A percentile compares a stretch with the other conserved stretches of the same genome.
Conservation (phyloP, 2,797 vertebrate species). For the Ptychadena robeensis region DNA sequence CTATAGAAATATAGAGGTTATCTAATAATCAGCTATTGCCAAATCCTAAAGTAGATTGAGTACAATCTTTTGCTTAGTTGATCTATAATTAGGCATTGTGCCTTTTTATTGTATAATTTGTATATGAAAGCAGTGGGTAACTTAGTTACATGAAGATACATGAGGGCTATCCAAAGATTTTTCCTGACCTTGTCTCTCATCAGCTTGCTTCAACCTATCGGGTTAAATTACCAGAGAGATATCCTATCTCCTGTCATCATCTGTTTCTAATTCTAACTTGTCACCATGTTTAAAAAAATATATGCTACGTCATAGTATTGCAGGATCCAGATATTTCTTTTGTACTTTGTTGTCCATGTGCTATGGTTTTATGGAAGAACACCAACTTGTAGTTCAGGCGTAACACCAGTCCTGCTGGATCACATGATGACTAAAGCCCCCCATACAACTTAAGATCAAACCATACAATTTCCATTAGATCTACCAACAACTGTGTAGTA, state of each 20-base stretch:
- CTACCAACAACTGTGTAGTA: too few relatives aligned
- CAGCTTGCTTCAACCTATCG: background rate
- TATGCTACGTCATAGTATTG: slow-evolving; percentile 17
- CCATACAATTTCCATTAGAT: too few relatives aligned
- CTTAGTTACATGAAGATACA: too few relatives aligned
- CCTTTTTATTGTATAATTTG: too few relatives aligned
- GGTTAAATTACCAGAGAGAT: slow-evolving; percentile 1
- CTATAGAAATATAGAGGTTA: too few relatives aligned
- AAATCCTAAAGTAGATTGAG: too few relatives aligned
- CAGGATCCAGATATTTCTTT: slow-evolving; percentile 9
- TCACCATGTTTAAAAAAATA: background rate
- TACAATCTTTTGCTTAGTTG: too few relatives aligned
- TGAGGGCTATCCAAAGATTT: background rate
- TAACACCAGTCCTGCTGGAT: background rate
- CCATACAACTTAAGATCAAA: too few relatives aligned
- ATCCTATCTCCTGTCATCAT: slow-evolving; percentile 11
- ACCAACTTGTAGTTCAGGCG: background rate
- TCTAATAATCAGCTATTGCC: too few relatives aligned
- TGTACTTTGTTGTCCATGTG: slow-evolving; percentile 13
- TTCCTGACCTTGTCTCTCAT: background rate
- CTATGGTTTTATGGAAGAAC: slow-evolving; percentile 34
- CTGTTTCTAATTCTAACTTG: slow-evolving; percentile 27
- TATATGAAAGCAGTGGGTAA: too few relatives aligned
- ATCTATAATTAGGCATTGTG: too few relatives aligned
- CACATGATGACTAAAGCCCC: background rate